These are phyloP conservation scores for Numenius arquata DNA, from an alignment of 2,113 vertebrate genomes.

Conservation along the genomic window DNA sequence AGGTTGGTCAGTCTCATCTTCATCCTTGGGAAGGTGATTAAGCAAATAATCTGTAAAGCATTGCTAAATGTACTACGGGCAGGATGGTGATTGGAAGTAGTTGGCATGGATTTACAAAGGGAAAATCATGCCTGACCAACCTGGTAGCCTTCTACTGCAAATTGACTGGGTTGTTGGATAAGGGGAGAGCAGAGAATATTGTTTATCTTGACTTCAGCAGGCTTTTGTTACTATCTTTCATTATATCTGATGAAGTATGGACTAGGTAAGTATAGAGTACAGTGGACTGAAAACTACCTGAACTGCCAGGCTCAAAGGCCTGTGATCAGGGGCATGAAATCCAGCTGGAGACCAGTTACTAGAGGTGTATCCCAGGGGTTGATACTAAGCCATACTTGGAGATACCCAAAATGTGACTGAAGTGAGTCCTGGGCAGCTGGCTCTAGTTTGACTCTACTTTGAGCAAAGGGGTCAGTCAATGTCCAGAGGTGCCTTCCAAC, in stretches of 20 bases:
- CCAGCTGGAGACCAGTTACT: background rate
- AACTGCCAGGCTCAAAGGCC: background rate
- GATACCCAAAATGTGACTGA: background rate
- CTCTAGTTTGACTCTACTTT: background rate
- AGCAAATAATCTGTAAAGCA: background rate
- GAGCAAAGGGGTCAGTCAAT: background rate
- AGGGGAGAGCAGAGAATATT: background rate
- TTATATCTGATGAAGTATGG: background rate
- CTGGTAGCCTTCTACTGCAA: background rate
- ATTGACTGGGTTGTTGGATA: background rate
- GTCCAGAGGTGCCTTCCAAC: background rate
- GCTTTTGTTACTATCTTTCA: background rate
- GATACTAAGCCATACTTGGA: background rate
- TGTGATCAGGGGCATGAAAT: background rate
- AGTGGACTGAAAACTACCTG: background rate
- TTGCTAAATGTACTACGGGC: background rate
- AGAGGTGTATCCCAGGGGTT: background rate
- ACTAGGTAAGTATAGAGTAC: background rate
- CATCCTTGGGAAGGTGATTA: background rate
- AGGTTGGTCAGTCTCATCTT: background rate
- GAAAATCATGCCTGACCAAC: background rate
- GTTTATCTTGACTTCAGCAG: background rate
- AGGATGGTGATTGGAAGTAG: background rate
- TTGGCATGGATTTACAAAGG: background rate
- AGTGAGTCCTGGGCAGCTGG: background rate